These are phyloP conservation scores for Xyliphius kryptos DNA, from an alignment of 2,113 vertebrate species.

Conservation along the genomic window DNA sequence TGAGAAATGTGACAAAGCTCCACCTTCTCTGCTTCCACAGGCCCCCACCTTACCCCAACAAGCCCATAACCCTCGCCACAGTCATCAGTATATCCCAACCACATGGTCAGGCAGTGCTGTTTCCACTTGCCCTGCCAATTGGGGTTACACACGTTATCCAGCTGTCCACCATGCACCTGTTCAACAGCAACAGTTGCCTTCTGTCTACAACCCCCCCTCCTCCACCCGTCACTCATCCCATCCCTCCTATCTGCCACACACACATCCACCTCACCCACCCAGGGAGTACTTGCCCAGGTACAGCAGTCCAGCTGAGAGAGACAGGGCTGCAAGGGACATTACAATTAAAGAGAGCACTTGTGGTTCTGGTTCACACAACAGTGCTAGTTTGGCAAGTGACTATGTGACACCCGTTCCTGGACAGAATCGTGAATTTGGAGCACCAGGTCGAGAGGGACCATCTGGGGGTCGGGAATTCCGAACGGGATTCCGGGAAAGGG, in stretches of 20 bases:
- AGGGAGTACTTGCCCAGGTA: constrained; percentile 72
- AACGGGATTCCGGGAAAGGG: constrained; percentile 59
- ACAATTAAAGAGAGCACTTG: constrained; percentile 48
- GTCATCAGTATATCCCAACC: constrained; percentile 66
- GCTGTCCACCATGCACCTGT: constrained; percentile 67
- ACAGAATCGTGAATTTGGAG: constrained; percentile 58
- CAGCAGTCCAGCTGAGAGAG: constrained; percentile 57
- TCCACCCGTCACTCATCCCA: constrained; percentile 63
- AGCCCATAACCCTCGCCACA: constrained; percentile 54
- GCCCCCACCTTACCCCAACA: constrained; percentile 56
- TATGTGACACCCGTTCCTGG: constrained; percentile 54
- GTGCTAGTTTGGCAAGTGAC: constrained; percentile 54
- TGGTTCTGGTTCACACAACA: constrained; percentile 48
- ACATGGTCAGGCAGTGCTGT: constrained; percentile 65
- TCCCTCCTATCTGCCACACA: constrained; percentile 65
- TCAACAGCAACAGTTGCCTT: constrained; percentile 72
- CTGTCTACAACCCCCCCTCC: constrained; percentile 70
- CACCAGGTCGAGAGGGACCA: constrained; percentile 58
- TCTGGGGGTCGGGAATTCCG: constrained; percentile 64
- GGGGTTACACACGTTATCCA: constrained; percentile 69
- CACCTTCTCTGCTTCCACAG: constrained; percentile 63
- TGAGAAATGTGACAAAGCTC: constrained; percentile 72
- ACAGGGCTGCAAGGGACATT: constrained; percentile 63
- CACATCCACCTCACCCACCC: constrained; percentile 61
- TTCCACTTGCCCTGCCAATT: constrained; percentile 63